phyloP scores from a whole-genome alignment of 2,888 invertebrate genomes.

The Vannuccia rotundouncinata region DNA sequence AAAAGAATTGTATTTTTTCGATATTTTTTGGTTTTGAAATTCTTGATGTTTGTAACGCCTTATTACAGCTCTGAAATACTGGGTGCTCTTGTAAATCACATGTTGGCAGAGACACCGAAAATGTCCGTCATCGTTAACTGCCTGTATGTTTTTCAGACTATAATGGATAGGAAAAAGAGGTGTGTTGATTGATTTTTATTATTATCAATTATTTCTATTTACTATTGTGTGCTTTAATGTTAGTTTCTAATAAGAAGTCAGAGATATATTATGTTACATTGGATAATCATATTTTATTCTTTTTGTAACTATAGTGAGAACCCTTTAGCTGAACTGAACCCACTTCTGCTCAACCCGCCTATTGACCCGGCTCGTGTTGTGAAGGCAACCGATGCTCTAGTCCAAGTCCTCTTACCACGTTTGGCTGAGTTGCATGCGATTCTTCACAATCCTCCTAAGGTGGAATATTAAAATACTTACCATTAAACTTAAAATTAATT shows the following conservation, averaged over 20 bases:
- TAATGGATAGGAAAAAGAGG: not conserved
- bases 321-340: not conserved
- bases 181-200: not conserved
- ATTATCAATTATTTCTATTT: not conserved
- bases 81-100: not conserved
- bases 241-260: no score
- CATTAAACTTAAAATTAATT: no score
- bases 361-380: not conserved
- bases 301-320: not conserved
- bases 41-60: no score
- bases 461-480: no score
- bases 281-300: no score
- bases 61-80: not conserved
- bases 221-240: not conserved
- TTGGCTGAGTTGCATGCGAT: not conserved
- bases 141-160: not conserved
- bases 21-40: no score
- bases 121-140: conserved; percentile 6
- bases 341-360: not conserved
- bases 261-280: no score
- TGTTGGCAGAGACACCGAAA: not conserved
- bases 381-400: not conserved
- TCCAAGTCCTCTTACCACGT: not conserved
- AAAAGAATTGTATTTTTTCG: no score
- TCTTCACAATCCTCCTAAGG: not conserved